Conservation (phyloP, 1,140 invertebrate species). For the Drosophila grimshawi region DNA sequence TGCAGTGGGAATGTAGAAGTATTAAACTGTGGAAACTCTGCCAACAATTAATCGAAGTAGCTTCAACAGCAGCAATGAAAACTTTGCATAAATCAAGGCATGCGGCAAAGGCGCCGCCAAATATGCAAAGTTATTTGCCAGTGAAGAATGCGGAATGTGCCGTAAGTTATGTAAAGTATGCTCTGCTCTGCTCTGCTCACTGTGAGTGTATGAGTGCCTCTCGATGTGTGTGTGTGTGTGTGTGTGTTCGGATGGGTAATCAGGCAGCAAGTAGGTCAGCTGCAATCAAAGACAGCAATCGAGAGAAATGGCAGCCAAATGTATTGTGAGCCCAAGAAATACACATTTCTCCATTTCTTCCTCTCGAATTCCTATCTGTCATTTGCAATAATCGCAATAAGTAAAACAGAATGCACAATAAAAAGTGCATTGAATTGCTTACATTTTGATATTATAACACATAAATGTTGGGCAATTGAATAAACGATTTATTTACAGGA, state of each 20-base stretch:
- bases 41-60: slow-evolving; percentile 49
- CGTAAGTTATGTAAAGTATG: slow-evolving; percentile 70
- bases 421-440: not conserved
- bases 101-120: slow-evolving; percentile 56
- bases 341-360: slow-evolving; percentile 20
- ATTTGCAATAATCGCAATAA: slow-evolving; percentile 30
- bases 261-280: slow-evolving; percentile 75
- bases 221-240: not conserved
- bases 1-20: slow-evolving; percentile 6
- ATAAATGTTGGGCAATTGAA: no score
- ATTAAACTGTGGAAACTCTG: slow-evolving; percentile 18
- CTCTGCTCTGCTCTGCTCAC: slow-evolving; percentile 25
- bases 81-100: slow-evolving; percentile 71
- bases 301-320: slow-evolving; percentile 68
- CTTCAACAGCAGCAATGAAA: slow-evolving; percentile 24
- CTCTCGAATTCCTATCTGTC: slow-evolving; percentile 23
- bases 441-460: no score
- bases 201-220: slow-evolving; percentile 1
- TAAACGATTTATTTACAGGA: no score
- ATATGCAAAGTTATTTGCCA: slow-evolving; percentile 76
- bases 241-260: slow-evolving; percentile 59
- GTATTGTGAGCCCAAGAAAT: slow-evolving; percentile 58
- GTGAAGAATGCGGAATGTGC: slow-evolving; percentile 66
- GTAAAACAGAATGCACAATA: not conserved
- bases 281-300: slow-evolving; percentile 71